Conservation (phyloP, 2,888 invertebrate species). For the Alsophila aescularia region DNA sequence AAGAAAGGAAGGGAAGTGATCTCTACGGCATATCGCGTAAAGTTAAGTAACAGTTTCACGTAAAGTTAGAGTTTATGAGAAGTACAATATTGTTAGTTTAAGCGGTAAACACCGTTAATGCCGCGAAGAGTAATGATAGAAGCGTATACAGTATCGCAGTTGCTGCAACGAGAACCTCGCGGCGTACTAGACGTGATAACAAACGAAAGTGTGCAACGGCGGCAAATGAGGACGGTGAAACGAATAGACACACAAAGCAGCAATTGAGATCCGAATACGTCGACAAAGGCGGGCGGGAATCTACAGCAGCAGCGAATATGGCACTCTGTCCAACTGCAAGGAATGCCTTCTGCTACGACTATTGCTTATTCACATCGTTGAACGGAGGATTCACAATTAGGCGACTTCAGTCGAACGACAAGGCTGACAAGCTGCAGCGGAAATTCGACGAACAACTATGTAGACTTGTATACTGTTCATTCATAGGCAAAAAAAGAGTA, state of each 20-base stretch:
- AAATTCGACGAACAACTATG: too few species aligned
- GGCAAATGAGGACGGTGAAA: slow-evolving; percentile 51
- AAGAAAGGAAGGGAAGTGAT: slow-evolving; percentile 28
- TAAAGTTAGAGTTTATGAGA: slow-evolving; percentile 75
- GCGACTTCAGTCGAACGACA: too few species aligned
- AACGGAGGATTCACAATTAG: background rate
- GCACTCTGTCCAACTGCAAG: slow-evolving; percentile 34
- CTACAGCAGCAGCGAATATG: slow-evolving; percentile 28
- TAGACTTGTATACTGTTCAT: too few species aligned
- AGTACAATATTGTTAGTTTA: slow-evolving; percentile 81
- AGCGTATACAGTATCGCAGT: slow-evolving; percentile 25
- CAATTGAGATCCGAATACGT: slow-evolving; percentile 54
- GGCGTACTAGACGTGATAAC: background rate
- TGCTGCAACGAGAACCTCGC: slow-evolving; percentile 25
- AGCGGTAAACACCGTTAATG: slow-evolving; percentile 16
- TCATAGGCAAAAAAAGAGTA: too few species aligned
- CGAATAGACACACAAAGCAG: slow-evolving; percentile 48
- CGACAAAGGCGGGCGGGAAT: slow-evolving; percentile 33
- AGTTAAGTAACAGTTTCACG: slow-evolving; percentile 44
- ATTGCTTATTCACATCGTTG: slow-evolving; percentile 4
- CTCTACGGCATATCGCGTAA: slow-evolving; percentile 32
- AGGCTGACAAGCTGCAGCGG: too few species aligned
- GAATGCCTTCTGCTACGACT: slow-evolving; percentile 24
- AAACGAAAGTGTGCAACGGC: slow-evolving; percentile 31
- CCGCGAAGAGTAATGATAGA: slow-evolving; percentile 11